Percentiles rank a stretch among this genome's conserved stretches.
These are phyloP conservation scores for Amphibalanus amphitrite DNA, from an alignment of 1,140 invertebrate genomes.

Conservation along the genomic window DNA sequence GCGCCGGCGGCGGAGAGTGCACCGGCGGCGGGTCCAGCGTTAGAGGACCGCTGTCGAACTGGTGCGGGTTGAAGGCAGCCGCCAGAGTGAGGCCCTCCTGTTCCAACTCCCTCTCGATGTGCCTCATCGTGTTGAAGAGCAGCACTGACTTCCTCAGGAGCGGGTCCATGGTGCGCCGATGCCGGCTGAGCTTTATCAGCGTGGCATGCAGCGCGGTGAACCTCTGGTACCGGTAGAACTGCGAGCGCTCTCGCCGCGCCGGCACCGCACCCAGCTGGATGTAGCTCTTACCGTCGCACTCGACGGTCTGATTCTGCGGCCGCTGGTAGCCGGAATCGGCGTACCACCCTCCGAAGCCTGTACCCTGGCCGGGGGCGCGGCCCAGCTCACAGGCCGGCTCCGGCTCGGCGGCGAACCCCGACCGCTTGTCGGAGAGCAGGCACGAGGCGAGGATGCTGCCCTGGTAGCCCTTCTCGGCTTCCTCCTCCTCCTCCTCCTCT, in stretches of 20 bases:
- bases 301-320: neutral
- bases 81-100: slow-evolving; percentile 38
- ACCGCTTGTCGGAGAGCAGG: neutral
- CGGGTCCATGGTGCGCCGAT: slow-evolving; percentile 70
- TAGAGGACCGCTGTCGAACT: slow-evolving; percentile 12
- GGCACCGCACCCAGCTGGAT: neutral
- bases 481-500: neutral
- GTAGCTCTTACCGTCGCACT: slow-evolving; percentile 5
- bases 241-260: neutral
- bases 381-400: neutral
- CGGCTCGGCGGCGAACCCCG: neutral
- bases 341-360: neutral
- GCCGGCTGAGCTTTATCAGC: slow-evolving; percentile 75
- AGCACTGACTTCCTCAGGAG: slow-evolving; percentile 78
- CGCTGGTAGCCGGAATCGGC: neutral
- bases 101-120: slow-evolving; percentile 79
- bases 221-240: slow-evolving; percentile 52
- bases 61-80: slow-evolving; percentile 16
- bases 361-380: neutral
- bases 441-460: slow-evolving; percentile 2
- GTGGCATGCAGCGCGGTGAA: slow-evolving; percentile 79
- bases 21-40: slow-evolving; percentile 20
- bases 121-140: slow-evolving; percentile 80
- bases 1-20: slow-evolving; percentile 27
- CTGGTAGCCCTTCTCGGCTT: neutral